Percentiles rank a stretch among this genome's conserved stretches.
Evolutionary conservation across 2,888 invertebrate species (phyloP).

Genomic region (Synergus gifuensis): DNA sequence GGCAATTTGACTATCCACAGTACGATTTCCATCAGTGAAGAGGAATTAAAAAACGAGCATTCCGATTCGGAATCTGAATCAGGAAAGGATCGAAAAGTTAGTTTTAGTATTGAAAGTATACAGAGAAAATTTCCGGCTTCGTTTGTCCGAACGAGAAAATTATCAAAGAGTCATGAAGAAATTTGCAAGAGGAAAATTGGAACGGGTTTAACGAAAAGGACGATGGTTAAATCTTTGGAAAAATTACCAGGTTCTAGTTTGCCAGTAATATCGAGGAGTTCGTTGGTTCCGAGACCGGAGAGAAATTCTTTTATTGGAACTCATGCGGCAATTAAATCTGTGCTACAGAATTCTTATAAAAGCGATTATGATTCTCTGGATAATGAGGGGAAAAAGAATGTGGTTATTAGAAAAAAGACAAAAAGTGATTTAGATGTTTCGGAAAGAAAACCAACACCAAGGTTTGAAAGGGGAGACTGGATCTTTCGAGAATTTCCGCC

Average conservation of each 20-base stretch:
- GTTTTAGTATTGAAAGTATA: slow-evolving; percentile 34
- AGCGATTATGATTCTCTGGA: background rate
- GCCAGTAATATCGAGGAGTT: slow-evolving; percentile 29
- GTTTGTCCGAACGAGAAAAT: slow-evolving; percentile 62
- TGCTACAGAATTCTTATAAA: slow-evolving; percentile 10
- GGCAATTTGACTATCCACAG: slow-evolving; percentile 60
- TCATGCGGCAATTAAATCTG: slow-evolving; percentile 47
- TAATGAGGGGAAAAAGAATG: slow-evolving; percentile 35
- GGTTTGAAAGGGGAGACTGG: slow-evolving; percentile 66
- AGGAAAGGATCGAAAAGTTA: background rate
- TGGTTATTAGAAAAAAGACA: slow-evolving; percentile 58
- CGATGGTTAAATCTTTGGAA: slow-evolving; percentile 60
- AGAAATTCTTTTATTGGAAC: slow-evolving; percentile 22
- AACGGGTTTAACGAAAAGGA: slow-evolving; percentile 49
- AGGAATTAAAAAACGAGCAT: slow-evolving; percentile 48
- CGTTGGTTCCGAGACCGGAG: slow-evolving; percentile 35
- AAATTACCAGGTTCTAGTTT: slow-evolving; percentile 22
- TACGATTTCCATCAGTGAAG: slow-evolving; percentile 62
- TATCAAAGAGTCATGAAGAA: slow-evolving; percentile 61
- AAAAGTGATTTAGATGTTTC: slow-evolving; percentile 71
- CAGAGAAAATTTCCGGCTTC: slow-evolving; percentile 64
- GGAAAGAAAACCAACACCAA: slow-evolving; percentile 65
- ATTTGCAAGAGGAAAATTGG: slow-evolving; percentile 46
- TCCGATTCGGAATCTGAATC: slow-evolving; percentile 37
- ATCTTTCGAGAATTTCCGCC: slow-evolving; percentile 65